phyloP scores from a whole-genome alignment of 30 jellyfish, hydroid and myxozoan genomes.

The Cassiopea xamachana region DNA sequence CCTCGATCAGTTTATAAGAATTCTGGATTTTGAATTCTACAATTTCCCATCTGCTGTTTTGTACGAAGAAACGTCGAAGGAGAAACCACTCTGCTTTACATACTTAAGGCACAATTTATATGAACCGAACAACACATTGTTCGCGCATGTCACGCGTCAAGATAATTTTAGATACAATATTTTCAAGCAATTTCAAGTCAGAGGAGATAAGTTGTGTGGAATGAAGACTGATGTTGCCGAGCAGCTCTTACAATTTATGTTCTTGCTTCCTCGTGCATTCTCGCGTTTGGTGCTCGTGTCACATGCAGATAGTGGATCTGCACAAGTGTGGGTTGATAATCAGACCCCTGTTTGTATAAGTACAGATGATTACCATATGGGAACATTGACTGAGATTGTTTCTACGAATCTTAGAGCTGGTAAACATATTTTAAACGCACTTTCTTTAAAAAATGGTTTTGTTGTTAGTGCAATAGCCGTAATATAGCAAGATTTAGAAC shows the following conservation, averaged over 20 bases:
- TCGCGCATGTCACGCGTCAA: slow-evolving; percentile 77
- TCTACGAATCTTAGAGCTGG: slow-evolving; percentile 94
- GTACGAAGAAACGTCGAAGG: slow-evolving; percentile 80
- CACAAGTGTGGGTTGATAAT: slow-evolving; percentile 93
- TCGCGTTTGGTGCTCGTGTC: slow-evolving; percentile 87
- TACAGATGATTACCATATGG: slow-evolving; percentile 95
- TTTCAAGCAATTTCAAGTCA: slow-evolving; percentile 83
- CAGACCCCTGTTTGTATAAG: slow-evolving; percentile 87
- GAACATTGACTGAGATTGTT: slow-evolving; percentile 83
- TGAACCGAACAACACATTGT: slow-evolving; percentile 91
- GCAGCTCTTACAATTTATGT: slow-evolving; percentile 82
- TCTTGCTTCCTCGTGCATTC: slow-evolving; percentile 73
- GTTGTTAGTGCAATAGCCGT: slow-evolving; percentile 97
- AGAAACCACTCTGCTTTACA: slow-evolving; percentile 87
- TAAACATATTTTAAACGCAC: slow-evolving; percentile 72
- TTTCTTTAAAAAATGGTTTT: slow-evolving; percentile 87
- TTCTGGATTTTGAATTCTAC: slow-evolving; percentile 56
- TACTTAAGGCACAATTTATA: slow-evolving; percentile 71
- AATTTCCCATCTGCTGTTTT: slow-evolving; percentile 55
- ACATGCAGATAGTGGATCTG: slow-evolving; percentile 90
- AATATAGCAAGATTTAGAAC: neutral
- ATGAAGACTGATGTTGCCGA: slow-evolving; percentile 93
- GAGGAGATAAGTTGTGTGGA: slow-evolving; percentile 94
- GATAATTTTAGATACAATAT: slow-evolving; percentile 83
- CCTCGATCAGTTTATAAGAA: slow-evolving; percentile 56